Evolutionary conservation across 2,113 vertebrate species (phyloP), one percentile per base, ranked within the genome.

Genomic region (Lethenteron camtschaticum): DNA sequence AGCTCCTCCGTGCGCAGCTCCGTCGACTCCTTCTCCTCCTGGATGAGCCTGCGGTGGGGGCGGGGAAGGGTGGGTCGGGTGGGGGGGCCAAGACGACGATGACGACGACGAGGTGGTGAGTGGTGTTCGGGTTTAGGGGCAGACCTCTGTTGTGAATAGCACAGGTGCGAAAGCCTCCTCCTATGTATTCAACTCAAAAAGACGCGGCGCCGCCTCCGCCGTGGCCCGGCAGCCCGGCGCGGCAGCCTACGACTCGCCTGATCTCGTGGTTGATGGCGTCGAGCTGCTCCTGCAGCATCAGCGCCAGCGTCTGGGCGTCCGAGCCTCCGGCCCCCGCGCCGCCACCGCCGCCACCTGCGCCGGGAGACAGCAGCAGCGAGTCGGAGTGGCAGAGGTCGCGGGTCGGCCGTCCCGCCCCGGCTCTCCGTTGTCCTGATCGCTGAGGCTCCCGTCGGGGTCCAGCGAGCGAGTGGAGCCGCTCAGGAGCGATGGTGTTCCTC

Each of bases 191-290:
- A 41, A 41, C 41, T 41, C 41, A 41, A 41, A 41, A 41, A 41
- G 41, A 41, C 41, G 41, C 41, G 41, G 41, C 41, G 6, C 41
- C 41, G 41, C 41, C 41, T 41, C 41, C 41, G 41, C 41, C 41
- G 41, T 41, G 41, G 41, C 41, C 41, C 41, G 3, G 3, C 5
- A 5, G 24, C 24, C 24, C 24, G 24, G 41, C 41, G 41, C 41
- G 5, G 41, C 41, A 41, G 41, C 41, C 41, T 41, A 6, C 41
- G 41, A 41, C 41, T 41, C 41, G 87, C 92, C 92, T 89, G 79
- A 96, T 96, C 82, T 96, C 92, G 74, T 91, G 85, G 0, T 96
- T 95, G 81, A 96, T 96, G 73, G 90, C 90, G 41, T 96, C 92
- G 68, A 96, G 83, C 77, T 96, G 92, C 77, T 96, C 85, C 76